These are phyloP conservation scores for Peromyscus californicus DNA, from an alignment of 2,113 vertebrate genomes.

Conservation along the genomic window DNA sequence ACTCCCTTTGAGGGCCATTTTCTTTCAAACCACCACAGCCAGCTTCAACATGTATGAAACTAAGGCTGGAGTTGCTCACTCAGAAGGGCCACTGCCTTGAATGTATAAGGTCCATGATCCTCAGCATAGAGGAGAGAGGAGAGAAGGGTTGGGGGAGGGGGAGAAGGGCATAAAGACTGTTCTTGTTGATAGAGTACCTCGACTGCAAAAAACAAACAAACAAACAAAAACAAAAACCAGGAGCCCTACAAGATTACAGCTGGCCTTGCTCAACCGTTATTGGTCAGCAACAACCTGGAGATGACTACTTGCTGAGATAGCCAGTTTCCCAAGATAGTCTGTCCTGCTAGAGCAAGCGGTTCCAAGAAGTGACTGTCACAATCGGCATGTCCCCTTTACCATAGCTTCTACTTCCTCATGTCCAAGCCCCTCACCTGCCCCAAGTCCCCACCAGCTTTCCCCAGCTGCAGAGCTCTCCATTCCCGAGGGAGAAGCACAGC, in stretches of 20 bases:
- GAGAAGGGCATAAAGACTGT: rapidly evolving
- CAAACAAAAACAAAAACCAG: not conserved
- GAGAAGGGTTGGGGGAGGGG: no score
- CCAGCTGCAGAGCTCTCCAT: not conserved
- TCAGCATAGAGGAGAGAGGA: not conserved
- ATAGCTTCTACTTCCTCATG: not conserved
- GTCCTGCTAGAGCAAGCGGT: not conserved
- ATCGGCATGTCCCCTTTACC: no score
- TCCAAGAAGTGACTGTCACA: not conserved
- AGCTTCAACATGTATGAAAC: not conserved
- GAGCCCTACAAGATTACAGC: not conserved
- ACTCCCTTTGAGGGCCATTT: no score
- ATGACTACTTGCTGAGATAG: not conserved
- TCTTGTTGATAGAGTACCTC: not conserved
- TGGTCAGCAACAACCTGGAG: not conserved
- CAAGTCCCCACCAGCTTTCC: not conserved
- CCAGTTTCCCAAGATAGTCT: not conserved
- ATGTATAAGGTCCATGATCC: not conserved
- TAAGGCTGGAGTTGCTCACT: not conserved
- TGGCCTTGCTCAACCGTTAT: not conserved
- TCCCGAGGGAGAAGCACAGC: not conserved
- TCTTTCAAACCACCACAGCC: no score
- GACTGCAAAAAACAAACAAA: not conserved
- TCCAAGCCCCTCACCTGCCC: not conserved
- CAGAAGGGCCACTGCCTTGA: not conserved